Evolutionary conservation across 2,113 vertebrate species (phyloP).

Genomic region (Engystomops pustulosus): DNA sequence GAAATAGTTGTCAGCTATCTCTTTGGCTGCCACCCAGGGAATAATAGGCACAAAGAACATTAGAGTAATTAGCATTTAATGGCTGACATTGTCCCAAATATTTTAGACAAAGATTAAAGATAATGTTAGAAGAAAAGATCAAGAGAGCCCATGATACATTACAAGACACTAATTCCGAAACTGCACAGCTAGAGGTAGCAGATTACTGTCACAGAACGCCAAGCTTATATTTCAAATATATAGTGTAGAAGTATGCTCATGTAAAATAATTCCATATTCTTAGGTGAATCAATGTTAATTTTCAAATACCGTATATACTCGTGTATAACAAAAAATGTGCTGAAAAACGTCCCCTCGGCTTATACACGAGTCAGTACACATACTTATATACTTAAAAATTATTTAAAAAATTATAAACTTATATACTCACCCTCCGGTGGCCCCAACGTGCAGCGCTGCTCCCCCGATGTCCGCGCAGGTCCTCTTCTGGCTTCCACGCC

Average conservation of each 20-base stretch:
- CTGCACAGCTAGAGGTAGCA: constrained; percentile 35
- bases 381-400: not conserved
- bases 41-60: constrained; percentile 49
- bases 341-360: too few relatives aligned
- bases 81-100: constrained; percentile 56
- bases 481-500: too few relatives aligned
- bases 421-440: too few relatives aligned
- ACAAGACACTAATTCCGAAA: not conserved
- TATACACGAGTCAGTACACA: too few relatives aligned
- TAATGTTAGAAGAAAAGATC: constrained; percentile 38
- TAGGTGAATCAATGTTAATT: too few relatives aligned
- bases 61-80: constrained; percentile 56
- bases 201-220: not conserved
- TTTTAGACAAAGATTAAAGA: constrained; percentile 54
- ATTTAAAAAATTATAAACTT: too few relatives aligned
- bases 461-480: too few relatives aligned
- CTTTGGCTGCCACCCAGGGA: constrained; percentile 52
- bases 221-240: not conserved
- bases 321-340: too few relatives aligned
- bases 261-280: not conserved
- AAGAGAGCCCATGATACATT: constrained; percentile 42
- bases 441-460: too few relatives aligned
- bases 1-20: constrained; percentile 45
- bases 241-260: not conserved
- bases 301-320: too few relatives aligned